These are phyloP conservation scores for Manis javanica DNA, from an alignment of 2,797 vertebrate species.

Conservation along the genomic window DNA sequence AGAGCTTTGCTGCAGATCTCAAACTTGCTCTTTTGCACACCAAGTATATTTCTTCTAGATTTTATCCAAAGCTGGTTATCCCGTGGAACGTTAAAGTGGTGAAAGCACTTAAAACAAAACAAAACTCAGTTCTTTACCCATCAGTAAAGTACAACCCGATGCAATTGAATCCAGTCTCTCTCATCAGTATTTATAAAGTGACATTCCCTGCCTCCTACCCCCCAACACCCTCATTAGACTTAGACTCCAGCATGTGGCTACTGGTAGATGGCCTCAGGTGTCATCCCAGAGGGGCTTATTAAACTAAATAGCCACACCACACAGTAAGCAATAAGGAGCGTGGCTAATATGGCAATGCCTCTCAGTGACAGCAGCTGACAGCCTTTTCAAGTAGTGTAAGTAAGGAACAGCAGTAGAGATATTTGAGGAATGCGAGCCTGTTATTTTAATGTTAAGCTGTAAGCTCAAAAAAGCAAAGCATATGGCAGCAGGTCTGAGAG, in stretches of 20 bases:
- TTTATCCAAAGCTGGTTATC: background rate
- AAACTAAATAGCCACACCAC: conserved; percentile 15
- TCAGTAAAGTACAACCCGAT: conserved; percentile 40
- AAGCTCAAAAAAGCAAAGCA: conserved; percentile 82
- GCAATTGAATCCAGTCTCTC: conserved; percentile 49
- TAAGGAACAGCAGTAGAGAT: conserved; percentile 78
- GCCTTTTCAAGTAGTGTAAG: conserved; percentile 77
- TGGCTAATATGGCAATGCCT: conserved; percentile 62
- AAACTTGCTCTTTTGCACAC: background rate
- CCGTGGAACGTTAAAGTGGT: conserved; percentile 7
- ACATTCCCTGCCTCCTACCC: background rate
- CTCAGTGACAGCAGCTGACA: conserved; percentile 81
- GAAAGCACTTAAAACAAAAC: conserved; percentile 48
- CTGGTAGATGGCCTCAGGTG: background rate
- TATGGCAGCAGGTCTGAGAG: conserved; percentile 83
- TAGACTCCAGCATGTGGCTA: background rate
- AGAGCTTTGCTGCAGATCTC: background rate
- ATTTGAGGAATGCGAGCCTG: conserved; percentile 81
- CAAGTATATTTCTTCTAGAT: background rate
- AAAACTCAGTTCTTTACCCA: conserved; percentile 22
- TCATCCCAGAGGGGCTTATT: conserved; percentile 61
- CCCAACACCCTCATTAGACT: background rate
- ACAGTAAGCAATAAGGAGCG: conserved; percentile 72
- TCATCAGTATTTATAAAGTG: conserved; percentile 52
- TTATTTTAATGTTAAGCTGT: conserved; percentile 83